These are phyloP conservation scores for Eristalis arbustorum DNA, from an alignment of 2,888 invertebrate species.

Conservation along the genomic window DNA sequence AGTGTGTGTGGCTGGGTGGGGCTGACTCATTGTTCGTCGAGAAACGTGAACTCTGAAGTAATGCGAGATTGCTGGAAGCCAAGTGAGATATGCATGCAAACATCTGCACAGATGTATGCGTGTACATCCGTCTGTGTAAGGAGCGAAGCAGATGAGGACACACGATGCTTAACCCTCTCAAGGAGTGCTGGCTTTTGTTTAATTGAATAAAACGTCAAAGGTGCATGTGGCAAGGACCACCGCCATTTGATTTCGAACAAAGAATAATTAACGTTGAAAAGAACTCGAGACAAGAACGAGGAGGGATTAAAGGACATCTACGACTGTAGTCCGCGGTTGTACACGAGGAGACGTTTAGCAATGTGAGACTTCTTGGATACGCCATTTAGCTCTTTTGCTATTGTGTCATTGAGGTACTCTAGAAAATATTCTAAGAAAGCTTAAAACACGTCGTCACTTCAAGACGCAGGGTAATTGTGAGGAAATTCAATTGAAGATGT, in stretches of 20 bases:
- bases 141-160: background rate
- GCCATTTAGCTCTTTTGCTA: too few relatives aligned
- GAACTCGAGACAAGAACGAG: background rate
- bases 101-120: background rate
- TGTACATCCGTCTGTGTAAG: background rate
- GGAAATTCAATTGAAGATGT: too few relatives aligned
- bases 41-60: background rate
- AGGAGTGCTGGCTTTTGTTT: background rate
- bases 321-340: background rate
- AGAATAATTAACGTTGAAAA: background rate
- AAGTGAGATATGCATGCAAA: background rate
- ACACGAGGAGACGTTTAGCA: background rate
- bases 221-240: background rate
- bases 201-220: background rate
- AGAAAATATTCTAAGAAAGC: too few relatives aligned
- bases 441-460: too few relatives aligned
- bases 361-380: too few relatives aligned
- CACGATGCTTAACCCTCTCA: background rate
- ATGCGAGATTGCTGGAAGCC: background rate
- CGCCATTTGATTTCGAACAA: background rate
- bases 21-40: conserved; percentile 6
- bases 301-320: background rate
- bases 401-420: too few relatives aligned
- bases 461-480: too few relatives aligned
- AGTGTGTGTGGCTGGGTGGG: background rate